Evolutionary conservation across 2,113 vertebrate genomes (phyloP), one percentile per base, ranked within the genome.

Genomic region (Phoenicopterus ruber): DNA sequence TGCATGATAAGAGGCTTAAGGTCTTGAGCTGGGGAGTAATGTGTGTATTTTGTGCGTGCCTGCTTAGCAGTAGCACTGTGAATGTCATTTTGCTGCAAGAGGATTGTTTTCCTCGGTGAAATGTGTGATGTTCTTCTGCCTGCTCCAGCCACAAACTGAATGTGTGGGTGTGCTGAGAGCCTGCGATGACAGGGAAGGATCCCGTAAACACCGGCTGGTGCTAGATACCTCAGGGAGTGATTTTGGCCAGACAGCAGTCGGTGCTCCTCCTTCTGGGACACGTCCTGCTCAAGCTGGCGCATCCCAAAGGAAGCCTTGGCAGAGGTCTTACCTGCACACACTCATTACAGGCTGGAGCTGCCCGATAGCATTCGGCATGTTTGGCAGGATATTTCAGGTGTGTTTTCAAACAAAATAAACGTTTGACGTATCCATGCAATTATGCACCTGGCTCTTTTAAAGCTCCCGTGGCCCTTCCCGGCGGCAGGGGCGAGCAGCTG

Each of bases 1-100:
- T 96, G 94, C 90, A 92, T 69, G 73, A 85, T 70, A 88, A 94
- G 77, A 88, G 11, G 46, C 84, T 96, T 89, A 86, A 92, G 34
- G 85, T 47, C 11, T 14, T 47, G 96, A 96, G 87, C 80, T 87
- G 73, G 14, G 73, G 90, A 87, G 86, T 71, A 93, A 69, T 38
- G 20, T 90, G 93, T 92, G 84, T 67, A 9, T 92, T 81, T 92
- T 86, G 88, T 81, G 85, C 42, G 12, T 9, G 67, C 82, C 62
- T 83, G 71, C 5, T 8, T 36, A 55, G 63, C 59, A 57, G 90
- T 6, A 81, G 90, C 55, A 28, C 87, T 3, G 24, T 21, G 42
- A 50, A 34, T 65, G 66, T 70, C 25, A 36, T 80, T 70, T 54
- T 1, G 2, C 34, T 59, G 18, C 31, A 54, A 87, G 65, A 79